Conservation (phyloP, 2,113 vertebrate species). For the Misgurnus anguillicaudatus region DNA sequence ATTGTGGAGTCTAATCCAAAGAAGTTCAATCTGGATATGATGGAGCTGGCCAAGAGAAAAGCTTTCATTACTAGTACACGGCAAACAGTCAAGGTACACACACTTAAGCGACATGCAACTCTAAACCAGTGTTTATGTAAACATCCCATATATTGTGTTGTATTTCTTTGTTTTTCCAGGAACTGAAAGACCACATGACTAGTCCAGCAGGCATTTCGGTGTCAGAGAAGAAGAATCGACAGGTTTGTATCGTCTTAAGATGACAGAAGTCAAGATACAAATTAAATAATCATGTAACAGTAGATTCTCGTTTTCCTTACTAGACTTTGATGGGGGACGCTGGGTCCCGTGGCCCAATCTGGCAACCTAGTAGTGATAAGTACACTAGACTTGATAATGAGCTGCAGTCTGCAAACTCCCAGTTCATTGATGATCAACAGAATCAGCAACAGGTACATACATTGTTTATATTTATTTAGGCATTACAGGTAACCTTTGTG, state of each 20-base stretch:
- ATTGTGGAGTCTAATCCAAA: slow-evolving; percentile 97
- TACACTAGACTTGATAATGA: slow-evolving; percentile 83
- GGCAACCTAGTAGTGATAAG: slow-evolving; percentile 80
- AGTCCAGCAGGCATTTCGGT: slow-evolving; percentile 79
- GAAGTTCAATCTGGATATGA: slow-evolving; percentile 93
- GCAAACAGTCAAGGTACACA: slow-evolving; percentile 87
- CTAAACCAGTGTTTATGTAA: neutral
- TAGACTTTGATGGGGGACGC: slow-evolving; percentile 83
- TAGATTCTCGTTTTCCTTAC: neutral
- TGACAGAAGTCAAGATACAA: neutral
- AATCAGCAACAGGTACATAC: slow-evolving; percentile 89
- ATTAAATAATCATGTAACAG: neutral
- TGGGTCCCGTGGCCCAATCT: slow-evolving; percentile 73
- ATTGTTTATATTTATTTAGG: neutral
- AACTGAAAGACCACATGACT: slow-evolving; percentile 97
- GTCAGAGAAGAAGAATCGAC: slow-evolving; percentile 83
- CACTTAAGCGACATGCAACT: neutral
- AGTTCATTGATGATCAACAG: slow-evolving; percentile 94
- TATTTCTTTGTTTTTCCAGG: slow-evolving; percentile 68
- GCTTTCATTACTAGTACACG: slow-evolving; percentile 91
- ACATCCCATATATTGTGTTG: neutral
- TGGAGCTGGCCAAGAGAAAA: slow-evolving; percentile 89
- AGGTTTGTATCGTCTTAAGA: slow-evolving; percentile 74
- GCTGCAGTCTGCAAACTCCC: slow-evolving; percentile 86
- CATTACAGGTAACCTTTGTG: neutral